These are phyloP conservation scores for human (Homo sapiens) DNA, from an alignment of 2,113 vertebrate genomes.

Conservation along the genomic window DNA sequence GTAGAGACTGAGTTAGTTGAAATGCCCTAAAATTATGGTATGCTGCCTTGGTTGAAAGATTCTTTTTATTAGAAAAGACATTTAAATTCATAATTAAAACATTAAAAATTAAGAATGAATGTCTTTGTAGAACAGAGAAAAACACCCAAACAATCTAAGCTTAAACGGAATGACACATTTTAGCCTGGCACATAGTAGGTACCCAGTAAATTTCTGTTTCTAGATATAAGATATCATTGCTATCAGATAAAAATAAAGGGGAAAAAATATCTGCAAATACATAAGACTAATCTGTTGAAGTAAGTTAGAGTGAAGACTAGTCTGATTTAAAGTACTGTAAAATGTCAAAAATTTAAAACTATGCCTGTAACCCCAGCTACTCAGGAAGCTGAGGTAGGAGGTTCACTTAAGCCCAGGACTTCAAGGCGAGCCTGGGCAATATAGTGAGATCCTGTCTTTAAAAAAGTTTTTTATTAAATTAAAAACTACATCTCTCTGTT, in stretches of 20 bases:
- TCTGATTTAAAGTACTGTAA: constrained; percentile 11
- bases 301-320: not conserved
- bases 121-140: not conserved
- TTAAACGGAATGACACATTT: constrained; percentile 13
- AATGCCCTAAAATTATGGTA: not conserved
- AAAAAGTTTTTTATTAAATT: not conserved
- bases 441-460: not conserved
- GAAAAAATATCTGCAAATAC: constrained; percentile 14
- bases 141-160: not conserved
- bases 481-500: not conserved
- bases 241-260: constrained; percentile 12
- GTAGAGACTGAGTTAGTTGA: not conserved
- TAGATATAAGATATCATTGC: not conserved
- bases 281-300: not conserved
- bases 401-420: not conserved
- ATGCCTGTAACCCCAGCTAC: not conserved
- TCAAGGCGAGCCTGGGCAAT: not conserved
- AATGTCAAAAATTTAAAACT: not conserved
- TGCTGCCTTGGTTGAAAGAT: not conserved
- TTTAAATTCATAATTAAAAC: constrained; percentile 36
- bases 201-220: not conserved
- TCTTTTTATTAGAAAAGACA: constrained; percentile 21
- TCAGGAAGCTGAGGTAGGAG: not conserved
- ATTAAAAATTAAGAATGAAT: constrained; percentile 26
- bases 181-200: not conserved